A percentile compares a stretch with the other conserved stretches of the same genome.
Evolutionary conservation across 2,888 invertebrate species (phyloP).

Genomic region (Idaea straminata): DNA sequence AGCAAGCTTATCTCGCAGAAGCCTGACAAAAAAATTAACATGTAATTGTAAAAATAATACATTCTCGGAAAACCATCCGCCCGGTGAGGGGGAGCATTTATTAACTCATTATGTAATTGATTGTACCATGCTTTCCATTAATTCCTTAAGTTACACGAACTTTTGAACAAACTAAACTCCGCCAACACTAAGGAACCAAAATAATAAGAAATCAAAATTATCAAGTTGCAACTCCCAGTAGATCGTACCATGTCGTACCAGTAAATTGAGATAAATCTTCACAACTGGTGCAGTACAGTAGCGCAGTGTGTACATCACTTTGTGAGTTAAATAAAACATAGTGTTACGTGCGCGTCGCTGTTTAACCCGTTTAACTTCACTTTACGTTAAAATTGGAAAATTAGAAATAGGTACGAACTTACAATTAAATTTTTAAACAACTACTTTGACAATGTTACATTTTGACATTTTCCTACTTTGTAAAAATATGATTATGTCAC

Average conservation of each 20-base stretch:
- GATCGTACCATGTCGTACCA: neutral
- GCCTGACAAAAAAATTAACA: no score
- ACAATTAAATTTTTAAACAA: neutral
- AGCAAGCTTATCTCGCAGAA: no score
- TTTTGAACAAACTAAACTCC: neutral
- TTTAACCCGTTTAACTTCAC: neutral
- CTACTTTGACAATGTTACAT: no score
- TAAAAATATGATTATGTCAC: no score
- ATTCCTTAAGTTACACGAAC: neutral
- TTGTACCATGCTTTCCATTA: neutral
- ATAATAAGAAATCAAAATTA: neutral
- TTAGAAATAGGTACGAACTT: neutral
- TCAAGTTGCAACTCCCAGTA: neutral
- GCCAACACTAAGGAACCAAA: neutral
- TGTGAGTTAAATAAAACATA: neutral
- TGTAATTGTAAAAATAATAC: no score
- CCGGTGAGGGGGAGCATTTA: no score
- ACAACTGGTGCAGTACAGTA: neutral
- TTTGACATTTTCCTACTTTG: no score
- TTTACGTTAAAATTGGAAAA: neutral
- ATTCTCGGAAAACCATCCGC: no score
- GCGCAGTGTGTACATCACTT: constrained; percentile 1
- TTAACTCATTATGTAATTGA: no score
- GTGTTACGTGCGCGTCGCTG: neutral
- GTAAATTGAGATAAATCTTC: neutral